Percentiles rank a stretch among this genome's conserved stretches.
phyloP scores from a whole-genome alignment of 2,888 invertebrate genomes.

The Blera fallax region DNA sequence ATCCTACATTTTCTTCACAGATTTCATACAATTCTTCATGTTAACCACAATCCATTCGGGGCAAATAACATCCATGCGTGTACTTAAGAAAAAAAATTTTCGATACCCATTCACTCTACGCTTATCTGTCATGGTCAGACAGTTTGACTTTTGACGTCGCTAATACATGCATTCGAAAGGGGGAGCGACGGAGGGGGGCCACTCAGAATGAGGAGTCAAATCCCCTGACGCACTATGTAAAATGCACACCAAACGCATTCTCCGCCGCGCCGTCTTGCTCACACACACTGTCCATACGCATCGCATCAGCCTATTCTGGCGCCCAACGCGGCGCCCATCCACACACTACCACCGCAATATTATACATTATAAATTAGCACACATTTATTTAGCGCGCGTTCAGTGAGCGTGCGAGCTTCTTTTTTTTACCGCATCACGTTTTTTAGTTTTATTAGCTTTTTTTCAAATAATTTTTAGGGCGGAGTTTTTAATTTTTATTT shows the following conservation, averaged over 20 bases:
- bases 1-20: too few species aligned
- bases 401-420: conserved; percentile 26
- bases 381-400: conserved; percentile 71
- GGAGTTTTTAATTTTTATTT: conserved; percentile 81
- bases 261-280: neutral
- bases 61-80: neutral
- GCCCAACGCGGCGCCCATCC: conserved; percentile 46
- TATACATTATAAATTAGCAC: conserved; percentile 79
- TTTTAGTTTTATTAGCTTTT: conserved; percentile 73
- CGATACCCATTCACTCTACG: neutral
- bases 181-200: neutral
- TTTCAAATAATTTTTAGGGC: conserved; percentile 78
- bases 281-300: conserved; percentile 15
- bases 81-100: neutral
- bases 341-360: conserved; percentile 68
- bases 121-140: neutral
- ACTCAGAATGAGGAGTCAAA: neutral
- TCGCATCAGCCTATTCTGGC: conserved; percentile 32
- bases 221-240: conserved; percentile 55
- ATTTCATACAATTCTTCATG: too few species aligned
- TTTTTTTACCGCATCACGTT: conserved; percentile 66
- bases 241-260: conserved; percentile 30
- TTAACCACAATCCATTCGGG: neutral
- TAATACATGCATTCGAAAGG: neutral
- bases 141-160: conserved; percentile 18